These are phyloP conservation scores for Pyrrhosoma nymphula DNA, from an alignment of 2,888 invertebrate genomes.

Conservation along the genomic window DNA sequence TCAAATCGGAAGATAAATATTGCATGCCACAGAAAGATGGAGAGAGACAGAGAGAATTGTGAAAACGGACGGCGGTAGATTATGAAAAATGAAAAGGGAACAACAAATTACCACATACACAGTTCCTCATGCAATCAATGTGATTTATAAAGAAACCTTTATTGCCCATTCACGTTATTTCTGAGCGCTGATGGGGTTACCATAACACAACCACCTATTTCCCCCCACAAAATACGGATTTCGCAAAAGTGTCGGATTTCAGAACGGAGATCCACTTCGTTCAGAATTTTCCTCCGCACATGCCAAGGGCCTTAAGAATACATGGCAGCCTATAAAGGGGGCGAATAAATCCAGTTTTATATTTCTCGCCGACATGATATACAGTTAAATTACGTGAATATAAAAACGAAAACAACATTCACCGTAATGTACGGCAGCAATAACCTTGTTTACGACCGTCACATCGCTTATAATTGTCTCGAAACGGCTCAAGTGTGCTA, in stretches of 20 bases:
- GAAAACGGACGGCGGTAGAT: background rate
- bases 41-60: background rate
- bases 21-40: background rate
- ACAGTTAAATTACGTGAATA: background rate
- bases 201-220: background rate
- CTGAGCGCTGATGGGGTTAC: background rate
- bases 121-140: background rate
- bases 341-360: background rate
- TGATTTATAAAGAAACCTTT: background rate
- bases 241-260: background rate
- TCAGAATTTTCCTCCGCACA: background rate
- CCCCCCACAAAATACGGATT: background rate
- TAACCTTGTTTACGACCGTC: background rate
- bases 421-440: background rate
- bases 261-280: background rate
- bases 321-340: background rate
- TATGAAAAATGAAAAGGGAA: constrained; percentile 8
- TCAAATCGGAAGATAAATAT: background rate
- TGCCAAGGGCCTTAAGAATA: background rate
- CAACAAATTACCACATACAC: background rate
- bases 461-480: background rate
- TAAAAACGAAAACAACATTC: background rate
- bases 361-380: background rate
- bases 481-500: background rate
- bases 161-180: background rate